Conservation (phyloP, 2,113 vertebrate genomes). For the Sitta europaea region DNA sequence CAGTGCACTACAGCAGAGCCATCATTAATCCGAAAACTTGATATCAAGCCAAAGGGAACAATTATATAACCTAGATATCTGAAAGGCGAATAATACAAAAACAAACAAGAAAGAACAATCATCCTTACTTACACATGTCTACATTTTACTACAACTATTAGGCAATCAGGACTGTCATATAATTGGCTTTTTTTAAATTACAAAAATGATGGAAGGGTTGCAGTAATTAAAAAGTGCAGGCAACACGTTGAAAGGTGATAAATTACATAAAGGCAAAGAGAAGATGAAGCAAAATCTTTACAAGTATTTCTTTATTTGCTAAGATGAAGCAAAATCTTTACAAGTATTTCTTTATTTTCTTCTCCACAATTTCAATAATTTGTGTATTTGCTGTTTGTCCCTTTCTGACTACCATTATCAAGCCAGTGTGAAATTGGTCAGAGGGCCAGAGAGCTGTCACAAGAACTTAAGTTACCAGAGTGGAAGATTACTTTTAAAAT, state of each 20-base stretch:
- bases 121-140: neutral
- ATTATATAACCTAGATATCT: slow-evolving; percentile 72
- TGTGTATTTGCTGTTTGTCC: neutral
- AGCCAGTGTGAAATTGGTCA: neutral
- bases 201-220: slow-evolving; percentile 33
- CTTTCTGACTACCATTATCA: neutral
- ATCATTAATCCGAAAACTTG: slow-evolving; percentile 67
- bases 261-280: slow-evolving; percentile 8
- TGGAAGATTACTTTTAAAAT: neutral
- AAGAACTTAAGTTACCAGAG: neutral
- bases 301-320: neutral
- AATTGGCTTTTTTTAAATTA: slow-evolving; percentile 21
- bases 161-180: slow-evolving; percentile 27
- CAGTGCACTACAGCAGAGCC: neutral
- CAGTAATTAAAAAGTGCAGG: slow-evolving; percentile 55
- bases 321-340: slow-evolving; percentile 13
- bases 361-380: neutral
- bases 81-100: slow-evolving; percentile 45
- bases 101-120: slow-evolving; percentile 58
- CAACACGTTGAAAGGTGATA: slow-evolving; percentile 35
- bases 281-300: slow-evolving; percentile 13
- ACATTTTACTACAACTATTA: slow-evolving; percentile 42
- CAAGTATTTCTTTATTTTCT: neutral
- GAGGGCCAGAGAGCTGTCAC: neutral
- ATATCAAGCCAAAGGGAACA: slow-evolving; percentile 58